Base-by-base conservation (phyloP, 30 jellyfish, hydroid and myxozoan species). In the Aurelia aurita complex sp. Pacific region DNA sequence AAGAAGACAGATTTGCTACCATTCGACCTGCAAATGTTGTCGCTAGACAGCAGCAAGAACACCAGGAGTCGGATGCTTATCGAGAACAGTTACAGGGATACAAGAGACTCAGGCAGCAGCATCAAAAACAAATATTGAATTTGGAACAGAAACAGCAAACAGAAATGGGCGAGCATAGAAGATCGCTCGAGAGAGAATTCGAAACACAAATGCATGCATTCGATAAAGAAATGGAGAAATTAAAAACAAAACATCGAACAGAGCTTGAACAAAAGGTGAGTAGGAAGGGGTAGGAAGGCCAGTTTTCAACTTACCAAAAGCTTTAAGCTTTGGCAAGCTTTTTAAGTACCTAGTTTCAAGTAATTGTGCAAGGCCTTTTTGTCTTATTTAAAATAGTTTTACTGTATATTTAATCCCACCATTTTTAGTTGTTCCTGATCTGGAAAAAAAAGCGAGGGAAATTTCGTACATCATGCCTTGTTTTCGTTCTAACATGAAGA, bases 41-140 rank as follows among this genome's bases (percentile, higher is more conserved):
- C 76, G 98, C 96, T 68, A 81, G 98, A 90, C 99, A 95, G 72
- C 93, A 91, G 90, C 98, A 88, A 53, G 99, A 95, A 64, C 99
- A 95, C 69, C 98, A 95, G 69, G 96, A 90, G 18, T 79, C 97
- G 5, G 99, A 95, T 73, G 99, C 97, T 55, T 95, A 95, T 75
- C 90, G 97, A 40, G 99, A 95, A 74, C 99, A 95, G 88, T 77
- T 95, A 43, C 99, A 89, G 89, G 99, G 96, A 52, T 95, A 95
- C 95, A 95, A 95, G 81, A 84, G 99, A 65, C 88, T 89, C 5
- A 76, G 99, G 32, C 99, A 94, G 89, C 99, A 94, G 73, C 99
- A 94, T 65, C 99, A 94, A 61, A 94, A 94, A 68, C 97, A 83
- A 67, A 88, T 94, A 16, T 38, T 86, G 63, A 89, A 88, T 53